Conservation (phyloP, 2,797 vertebrate genomes). For the Clarias fuscus region DNA sequence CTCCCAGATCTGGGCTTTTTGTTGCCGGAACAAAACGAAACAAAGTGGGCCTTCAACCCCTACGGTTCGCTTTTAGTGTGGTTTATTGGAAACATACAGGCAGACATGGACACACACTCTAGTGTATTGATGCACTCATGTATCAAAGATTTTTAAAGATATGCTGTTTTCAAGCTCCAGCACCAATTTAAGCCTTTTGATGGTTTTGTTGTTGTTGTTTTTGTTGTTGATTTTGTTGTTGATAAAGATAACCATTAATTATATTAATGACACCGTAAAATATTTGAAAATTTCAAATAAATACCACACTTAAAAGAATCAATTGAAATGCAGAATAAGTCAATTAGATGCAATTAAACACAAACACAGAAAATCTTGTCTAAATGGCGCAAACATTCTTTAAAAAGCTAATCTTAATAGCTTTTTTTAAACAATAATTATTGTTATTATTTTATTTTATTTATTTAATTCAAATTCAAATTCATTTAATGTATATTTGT, state of each 20-base stretch:
- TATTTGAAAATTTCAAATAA: not conserved
- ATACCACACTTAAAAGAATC: not conserved
- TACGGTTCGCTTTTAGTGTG: conserved; percentile 35
- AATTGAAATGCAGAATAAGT: not conserved
- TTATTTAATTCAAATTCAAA: too few species aligned
- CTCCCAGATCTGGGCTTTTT: conserved; percentile 17
- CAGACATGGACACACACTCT: not conserved
- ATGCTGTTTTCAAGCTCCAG: not conserved
- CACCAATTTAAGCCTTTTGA: not conserved
- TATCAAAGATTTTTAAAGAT: too few species aligned
- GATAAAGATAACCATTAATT: not conserved
- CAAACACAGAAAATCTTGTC: not conserved
- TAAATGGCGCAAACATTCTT: not conserved
- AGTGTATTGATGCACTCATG: not conserved
- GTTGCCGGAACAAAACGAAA: conserved; percentile 34
- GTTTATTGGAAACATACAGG: conserved; percentile 42
- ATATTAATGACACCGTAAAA: not conserved
- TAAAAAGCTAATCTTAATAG: not conserved
- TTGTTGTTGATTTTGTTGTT: not conserved
- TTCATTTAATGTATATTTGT: too few species aligned
- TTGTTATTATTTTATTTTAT: not conserved
- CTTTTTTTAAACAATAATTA: not conserved
- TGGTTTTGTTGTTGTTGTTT: not conserved
- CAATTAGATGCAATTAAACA: not conserved
- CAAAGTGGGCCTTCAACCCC: conserved; percentile 35